Percentiles rank a stretch among this genome's conserved stretches.
Evolutionary conservation across 1,140 invertebrate genomes (phyloP).

Genomic region (Procambarus virginalis): DNA sequence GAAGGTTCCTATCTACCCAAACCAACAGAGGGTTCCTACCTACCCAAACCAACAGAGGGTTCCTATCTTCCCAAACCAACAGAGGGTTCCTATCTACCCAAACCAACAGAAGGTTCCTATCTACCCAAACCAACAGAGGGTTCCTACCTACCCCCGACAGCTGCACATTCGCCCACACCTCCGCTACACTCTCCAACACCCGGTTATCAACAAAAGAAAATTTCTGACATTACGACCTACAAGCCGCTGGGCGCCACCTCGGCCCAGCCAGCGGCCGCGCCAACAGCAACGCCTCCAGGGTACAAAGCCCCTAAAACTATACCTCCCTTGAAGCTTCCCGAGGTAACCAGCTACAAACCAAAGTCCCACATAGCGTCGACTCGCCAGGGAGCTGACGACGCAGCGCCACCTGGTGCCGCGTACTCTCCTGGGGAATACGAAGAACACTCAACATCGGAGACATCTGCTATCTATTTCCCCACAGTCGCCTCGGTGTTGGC

Average conservation of each 20-base stretch:
- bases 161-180: neutral
- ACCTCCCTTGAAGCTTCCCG: constrained; percentile 31
- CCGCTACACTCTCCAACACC: too few species aligned
- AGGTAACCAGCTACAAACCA: constrained; percentile 50
- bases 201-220: neutral
- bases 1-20: too few species aligned
- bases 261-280: neutral
- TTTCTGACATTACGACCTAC: constrained; percentile 14
- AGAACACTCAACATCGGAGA: neutral
- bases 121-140: neutral
- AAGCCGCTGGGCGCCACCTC: constrained; percentile 7
- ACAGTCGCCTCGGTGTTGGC: neutral
- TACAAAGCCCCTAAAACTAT: neutral
- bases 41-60: too few species aligned
- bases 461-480: neutral
- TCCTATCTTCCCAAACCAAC: neutral
- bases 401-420: neutral
- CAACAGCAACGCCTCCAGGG: neutral
- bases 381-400: constrained; percentile 18
- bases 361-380: neutral
- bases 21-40: too few species aligned
- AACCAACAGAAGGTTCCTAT: too few species aligned
- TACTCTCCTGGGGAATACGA: neutral
- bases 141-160: neutral
- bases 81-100: neutral